Base-by-base conservation (phyloP, 1,140 invertebrate species). In the Pissodes strobi region DNA sequence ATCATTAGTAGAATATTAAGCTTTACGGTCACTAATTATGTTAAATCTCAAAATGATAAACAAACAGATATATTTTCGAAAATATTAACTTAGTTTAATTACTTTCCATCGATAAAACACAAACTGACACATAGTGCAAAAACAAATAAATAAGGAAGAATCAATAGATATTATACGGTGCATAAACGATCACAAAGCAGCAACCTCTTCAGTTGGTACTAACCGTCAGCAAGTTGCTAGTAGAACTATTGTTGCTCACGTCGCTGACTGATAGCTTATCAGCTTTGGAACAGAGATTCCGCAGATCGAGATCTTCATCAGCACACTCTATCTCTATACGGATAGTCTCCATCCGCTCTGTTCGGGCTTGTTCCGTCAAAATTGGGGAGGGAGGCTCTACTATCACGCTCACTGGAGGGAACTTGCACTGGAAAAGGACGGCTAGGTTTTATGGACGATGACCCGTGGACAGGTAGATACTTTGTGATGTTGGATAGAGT, bases 361-460 rank as follows among this genome's bases (percentile, higher is more conserved):
- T 13, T 78, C 81, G 75, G 68, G 79, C 76, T 45, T 70, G 48
- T 41, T 75, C 72, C 58, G 76, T 79, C 46, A 79, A 75, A 57
- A 76, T 83, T 18, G 87, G 88, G 39, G 87, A 89, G 45, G 87
- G 87, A 21, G 87, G 87, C 74, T 88, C 84, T 18, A 89, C 85
- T 46, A 88, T 84, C 48, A 89, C 87, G 75, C 85, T 86, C 52
- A 87, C 85, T 80, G 83, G 82, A 52, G 86, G 84, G 73, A 85
- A 84, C 58, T 75, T 71, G 43, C 75, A 72, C 49, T 69, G 63
- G 56, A 64, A 69, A 63, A 63, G 49, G 60, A 55, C 46, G 48
- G 46, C 58, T 34, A 52, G 48, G 52, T 39, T 55, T 55, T 55
- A 55, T 41, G 52, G 52, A 39, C 34, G 23, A 55, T 25, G 49